These are phyloP conservation scores for Phainopepla nitens DNA, from an alignment of 2,113 vertebrate genomes.

Conservation along the genomic window DNA sequence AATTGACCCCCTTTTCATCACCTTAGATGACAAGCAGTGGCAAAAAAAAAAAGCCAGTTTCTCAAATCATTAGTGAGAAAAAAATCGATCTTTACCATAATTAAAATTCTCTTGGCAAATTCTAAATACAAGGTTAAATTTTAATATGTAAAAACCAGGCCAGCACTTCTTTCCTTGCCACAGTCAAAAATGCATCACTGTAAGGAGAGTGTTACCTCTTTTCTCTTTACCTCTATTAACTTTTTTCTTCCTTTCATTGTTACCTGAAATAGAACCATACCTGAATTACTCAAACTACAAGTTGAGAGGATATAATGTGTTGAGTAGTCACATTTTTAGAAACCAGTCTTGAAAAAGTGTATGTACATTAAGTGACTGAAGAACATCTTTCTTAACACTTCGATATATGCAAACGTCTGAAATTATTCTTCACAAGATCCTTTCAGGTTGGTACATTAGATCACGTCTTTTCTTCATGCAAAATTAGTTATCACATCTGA, in stretches of 20 bases:
- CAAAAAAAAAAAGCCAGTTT: neutral
- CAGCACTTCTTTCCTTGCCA: neutral
- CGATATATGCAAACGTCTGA: neutral
- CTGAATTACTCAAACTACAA: neutral
- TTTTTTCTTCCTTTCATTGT: neutral
- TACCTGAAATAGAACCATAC: neutral
- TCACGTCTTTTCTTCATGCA: conserved; percentile 3
- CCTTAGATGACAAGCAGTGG: neutral
- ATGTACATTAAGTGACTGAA: neutral
- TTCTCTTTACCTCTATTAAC: neutral
- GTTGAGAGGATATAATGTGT: neutral
- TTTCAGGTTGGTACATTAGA: conserved; percentile 3
- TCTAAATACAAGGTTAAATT: neutral
- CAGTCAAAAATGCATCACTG: neutral
- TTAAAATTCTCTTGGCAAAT: neutral
- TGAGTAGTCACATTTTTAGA: conserved; percentile 28
- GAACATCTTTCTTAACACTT: neutral
- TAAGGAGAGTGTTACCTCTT: neutral
- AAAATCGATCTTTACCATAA: neutral
- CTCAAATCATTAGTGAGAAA: neutral
- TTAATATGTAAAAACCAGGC: neutral
- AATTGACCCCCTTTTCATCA: neutral
- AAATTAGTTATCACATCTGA: neutral
- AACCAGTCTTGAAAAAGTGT: neutral
- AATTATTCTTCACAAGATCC: conserved; percentile 26